Percentiles rank a stretch among this genome's conserved stretches.
These are phyloP conservation scores for Platyura marginata DNA, from an alignment of 1,140 invertebrate genomes.

Conservation along the genomic window DNA sequence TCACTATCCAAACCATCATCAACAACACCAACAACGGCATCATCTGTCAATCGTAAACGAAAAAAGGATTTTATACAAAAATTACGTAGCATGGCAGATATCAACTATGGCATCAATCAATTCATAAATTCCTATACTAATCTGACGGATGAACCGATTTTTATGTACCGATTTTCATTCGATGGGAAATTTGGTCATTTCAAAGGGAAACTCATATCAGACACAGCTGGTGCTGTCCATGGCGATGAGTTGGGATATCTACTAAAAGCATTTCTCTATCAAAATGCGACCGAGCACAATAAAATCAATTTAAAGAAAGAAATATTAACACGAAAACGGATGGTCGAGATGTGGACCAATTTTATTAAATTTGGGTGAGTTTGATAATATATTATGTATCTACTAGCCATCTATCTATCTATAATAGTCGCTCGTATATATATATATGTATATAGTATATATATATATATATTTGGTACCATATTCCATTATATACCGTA, in stretches of 20 bases:
- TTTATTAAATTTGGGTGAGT: background rate
- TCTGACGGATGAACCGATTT: no score
- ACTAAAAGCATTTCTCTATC: no score
- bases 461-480: no score
- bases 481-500: no score
- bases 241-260: background rate
- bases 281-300: background rate
- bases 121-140: no score
- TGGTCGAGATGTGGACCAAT: background rate
- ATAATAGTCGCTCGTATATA: no score
- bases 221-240: background rate
- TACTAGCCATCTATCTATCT: no score
- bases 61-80: background rate
- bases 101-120: background rate
- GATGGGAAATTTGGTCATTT: background rate
- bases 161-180: background rate
- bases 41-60: no score
- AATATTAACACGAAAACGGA: background rate
- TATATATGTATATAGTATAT: no score
- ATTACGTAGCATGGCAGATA: background rate
- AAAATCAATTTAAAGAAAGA: background rate
- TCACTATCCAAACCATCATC: no score
- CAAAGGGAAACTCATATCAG: background rate
- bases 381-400: background rate
- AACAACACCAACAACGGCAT: no score